Evolutionary conservation across 2,888 invertebrate genomes (phyloP).

Genomic region (Leucoma salicis): DNA sequence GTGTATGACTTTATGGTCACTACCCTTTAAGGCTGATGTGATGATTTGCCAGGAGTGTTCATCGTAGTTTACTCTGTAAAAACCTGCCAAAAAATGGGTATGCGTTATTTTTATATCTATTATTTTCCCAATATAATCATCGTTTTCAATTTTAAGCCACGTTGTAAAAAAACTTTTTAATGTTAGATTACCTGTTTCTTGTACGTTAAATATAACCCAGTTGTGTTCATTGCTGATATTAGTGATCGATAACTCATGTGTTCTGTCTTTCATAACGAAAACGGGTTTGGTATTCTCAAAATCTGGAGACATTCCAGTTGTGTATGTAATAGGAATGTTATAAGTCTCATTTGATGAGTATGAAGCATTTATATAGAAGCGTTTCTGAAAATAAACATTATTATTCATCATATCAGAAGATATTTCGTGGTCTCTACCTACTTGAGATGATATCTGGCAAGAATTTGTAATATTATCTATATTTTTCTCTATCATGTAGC

Average conservation of each 20-base stretch:
- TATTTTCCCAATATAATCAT: too few species aligned
- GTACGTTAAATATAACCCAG: conserved; percentile 84
- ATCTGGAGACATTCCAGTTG: conserved; percentile 47
- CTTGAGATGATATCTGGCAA: too few species aligned
- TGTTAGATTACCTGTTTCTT: conserved; percentile 75
- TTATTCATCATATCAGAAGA: too few species aligned
- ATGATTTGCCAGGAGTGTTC: conserved; percentile 76
- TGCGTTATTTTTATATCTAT: too few species aligned
- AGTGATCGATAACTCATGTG: conserved; percentile 40
- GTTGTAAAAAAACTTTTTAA: too few species aligned
- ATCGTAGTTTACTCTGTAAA: conserved; percentile 86
- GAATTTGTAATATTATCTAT: too few species aligned
- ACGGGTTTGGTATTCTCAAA: conserved; percentile 59
- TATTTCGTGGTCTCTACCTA: too few species aligned
- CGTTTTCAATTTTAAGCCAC: too few species aligned
- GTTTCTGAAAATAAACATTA: conserved; percentile 54
- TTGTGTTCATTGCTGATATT: conserved; percentile 50
- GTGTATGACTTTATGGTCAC: conserved; percentile 77
- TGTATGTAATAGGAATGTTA: conserved; percentile 69
- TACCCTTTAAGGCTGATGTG: conserved; percentile 59
- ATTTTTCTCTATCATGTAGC: too few species aligned
- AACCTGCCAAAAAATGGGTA: conserved; percentile 66
- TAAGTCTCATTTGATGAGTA: conserved; percentile 58
- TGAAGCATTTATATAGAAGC: conserved; percentile 57
- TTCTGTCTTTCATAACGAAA: conserved; percentile 55